Percentiles rank a stretch among this genome's conserved stretches.
Conservation (phyloP, 1,140 invertebrate genomes). For the Trichogramma pretiosum region DNA sequence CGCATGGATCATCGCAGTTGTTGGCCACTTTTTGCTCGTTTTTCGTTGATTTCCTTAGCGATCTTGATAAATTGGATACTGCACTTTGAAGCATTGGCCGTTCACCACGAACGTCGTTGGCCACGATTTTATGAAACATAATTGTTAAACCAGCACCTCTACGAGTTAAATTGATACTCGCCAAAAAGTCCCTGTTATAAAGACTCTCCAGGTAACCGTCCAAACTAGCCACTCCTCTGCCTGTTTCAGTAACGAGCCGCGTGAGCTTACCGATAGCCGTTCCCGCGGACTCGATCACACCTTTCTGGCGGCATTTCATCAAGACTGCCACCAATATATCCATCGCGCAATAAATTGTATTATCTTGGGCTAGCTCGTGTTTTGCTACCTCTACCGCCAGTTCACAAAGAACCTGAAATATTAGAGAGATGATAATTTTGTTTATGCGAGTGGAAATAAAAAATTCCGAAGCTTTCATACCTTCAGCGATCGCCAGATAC, state of each 20-base stretch:
- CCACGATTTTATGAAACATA: constrained; percentile 63
- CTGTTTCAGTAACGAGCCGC: constrained; percentile 26
- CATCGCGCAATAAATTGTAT: constrained; percentile 41
- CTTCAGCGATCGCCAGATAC: constrained; percentile 73
- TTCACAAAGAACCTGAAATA: constrained; percentile 47
- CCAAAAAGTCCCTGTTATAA: constrained; percentile 18
- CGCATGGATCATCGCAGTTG: constrained; percentile 29
- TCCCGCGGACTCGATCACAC: constrained; percentile 67
- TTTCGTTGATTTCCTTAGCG: constrained; percentile 25
- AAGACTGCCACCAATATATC: constrained; percentile 55
- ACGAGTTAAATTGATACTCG: constrained; percentile 51
- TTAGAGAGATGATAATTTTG: too few species aligned
- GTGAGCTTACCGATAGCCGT: constrained; percentile 46
- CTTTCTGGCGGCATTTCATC: constrained; percentile 68
- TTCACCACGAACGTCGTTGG: constrained; percentile 50
- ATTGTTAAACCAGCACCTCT: constrained; percentile 70
- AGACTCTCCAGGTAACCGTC: constrained; percentile 27
- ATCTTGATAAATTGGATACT: constrained; percentile 29
- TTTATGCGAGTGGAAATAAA: background rate
- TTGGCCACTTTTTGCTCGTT: background rate
- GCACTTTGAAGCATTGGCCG: constrained; percentile 39
- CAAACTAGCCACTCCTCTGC: constrained; percentile 20
- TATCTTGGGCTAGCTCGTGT: constrained; percentile 28
- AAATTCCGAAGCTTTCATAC: too few species aligned
- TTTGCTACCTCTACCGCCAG: constrained; percentile 41